Base-by-base conservation (phyloP, 2,797 vertebrate genomes). In the Channallabes apus region DNA sequence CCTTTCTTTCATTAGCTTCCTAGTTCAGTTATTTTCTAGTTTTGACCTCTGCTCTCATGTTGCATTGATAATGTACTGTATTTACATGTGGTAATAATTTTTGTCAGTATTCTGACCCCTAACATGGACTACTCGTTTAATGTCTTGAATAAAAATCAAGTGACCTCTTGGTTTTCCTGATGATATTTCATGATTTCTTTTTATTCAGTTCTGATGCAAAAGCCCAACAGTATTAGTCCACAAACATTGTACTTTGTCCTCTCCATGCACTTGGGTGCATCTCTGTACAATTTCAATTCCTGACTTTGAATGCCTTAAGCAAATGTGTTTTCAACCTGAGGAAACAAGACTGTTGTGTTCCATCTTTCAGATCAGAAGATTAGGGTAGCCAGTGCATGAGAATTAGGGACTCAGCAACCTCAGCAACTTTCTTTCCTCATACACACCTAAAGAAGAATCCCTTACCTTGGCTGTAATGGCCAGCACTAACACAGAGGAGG, bases 351-450 rank as follows among this genome's bases (percentile, higher is more conserved):
- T 90, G 46, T 91, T 89, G 90, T 90, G 85, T 92, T 93, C 91
- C 88, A 88, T 91, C 72, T 46, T 71, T 93, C 91, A 93, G 91
- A 94, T 93, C 87, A 92, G 82, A 91, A 93, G 93, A 94, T 95
- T 93, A 93, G 89, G 90, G 90, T 87, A 88, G 86, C 89, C 90
- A 92, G 90, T 83, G 91, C 91, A 90, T 58, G 79, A 93, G 93
- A 80, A 93, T 93, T 93, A 93, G 89, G 91, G 91, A 90, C 88
- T 85, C 67, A 90, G 92, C 91, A 91, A 86, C 89, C 90, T 93
- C 91, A 93, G 92, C 92, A 92, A 35, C 88, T 90, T 89, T 87
- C 81, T 80, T 86, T 46, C 84, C 85, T 86, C 88, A 82, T 18
- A 75, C 80, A 78, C 85, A 78, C 7, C 46, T 71, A 78, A 69